Percentiles rank a stretch among this genome's conserved stretches.
These are phyloP conservation scores for Rhizoglyphus robini DNA, from an alignment of 1,140 invertebrate genomes.

Conservation along the genomic window DNA sequence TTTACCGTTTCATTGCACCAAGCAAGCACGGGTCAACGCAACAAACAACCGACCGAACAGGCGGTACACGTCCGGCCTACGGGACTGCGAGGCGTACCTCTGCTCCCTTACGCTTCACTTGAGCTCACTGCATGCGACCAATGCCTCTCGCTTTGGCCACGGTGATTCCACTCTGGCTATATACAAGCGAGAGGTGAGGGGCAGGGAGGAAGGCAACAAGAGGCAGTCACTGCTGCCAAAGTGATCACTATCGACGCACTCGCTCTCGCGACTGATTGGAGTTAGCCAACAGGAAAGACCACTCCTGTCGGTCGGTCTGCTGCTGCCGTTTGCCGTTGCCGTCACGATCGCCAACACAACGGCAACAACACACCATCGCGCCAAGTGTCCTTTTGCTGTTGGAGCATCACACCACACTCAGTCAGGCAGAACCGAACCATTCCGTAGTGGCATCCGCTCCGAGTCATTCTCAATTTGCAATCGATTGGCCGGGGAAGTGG, in stretches of 20 bases:
- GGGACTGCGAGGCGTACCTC: neutral
- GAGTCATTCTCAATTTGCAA: no score
- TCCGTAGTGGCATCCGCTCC: neutral
- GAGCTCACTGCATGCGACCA: neutral
- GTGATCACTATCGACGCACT: neutral
- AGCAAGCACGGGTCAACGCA: neutral
- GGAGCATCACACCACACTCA: no score
- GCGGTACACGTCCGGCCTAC: neutral
- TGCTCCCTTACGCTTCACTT: neutral
- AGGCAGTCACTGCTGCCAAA: neutral
- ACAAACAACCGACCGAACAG: neutral
- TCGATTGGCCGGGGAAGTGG: neutral
- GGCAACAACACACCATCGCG: no score
- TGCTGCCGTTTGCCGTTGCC: neutral
- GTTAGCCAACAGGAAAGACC: neutral
- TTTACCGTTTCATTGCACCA: conserved; percentile 14
- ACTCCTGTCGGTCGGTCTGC: no score
- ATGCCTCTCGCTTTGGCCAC: no score
- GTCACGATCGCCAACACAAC: no score
- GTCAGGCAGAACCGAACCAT: neutral
- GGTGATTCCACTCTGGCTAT: neutral
- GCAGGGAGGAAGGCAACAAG: no score
- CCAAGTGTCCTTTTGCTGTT: no score
- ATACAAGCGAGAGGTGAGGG: neutral
- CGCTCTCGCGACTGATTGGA: neutral